These are phyloP conservation scores for Hipparchia semele DNA, from an alignment of 2,888 invertebrate species.

Conservation along the genomic window DNA sequence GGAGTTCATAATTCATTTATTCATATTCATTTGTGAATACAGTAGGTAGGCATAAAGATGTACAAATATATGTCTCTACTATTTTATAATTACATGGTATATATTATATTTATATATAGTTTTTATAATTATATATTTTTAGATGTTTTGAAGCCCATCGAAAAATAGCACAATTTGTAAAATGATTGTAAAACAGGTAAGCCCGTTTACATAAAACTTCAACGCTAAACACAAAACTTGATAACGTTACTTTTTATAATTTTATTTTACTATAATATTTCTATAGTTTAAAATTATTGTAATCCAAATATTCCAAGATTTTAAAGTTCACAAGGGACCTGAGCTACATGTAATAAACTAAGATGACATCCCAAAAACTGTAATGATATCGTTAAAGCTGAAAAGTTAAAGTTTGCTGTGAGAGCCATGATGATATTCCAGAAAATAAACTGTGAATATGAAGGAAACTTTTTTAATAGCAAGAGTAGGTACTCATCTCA, in stretches of 20 bases:
- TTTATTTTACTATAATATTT: not conserved
- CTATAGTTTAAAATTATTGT: not conserved
- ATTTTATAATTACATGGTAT: no score
- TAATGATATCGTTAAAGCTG: slow-evolving; percentile 15
- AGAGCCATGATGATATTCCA: slow-evolving; percentile 20
- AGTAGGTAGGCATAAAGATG: no score
- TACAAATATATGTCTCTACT: no score
- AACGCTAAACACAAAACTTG: not conserved
- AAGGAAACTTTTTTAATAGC: slow-evolving; percentile 9
- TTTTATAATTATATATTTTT: no score
- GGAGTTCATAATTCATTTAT: no score
- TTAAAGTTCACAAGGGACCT: not conserved
- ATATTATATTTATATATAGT: no score
- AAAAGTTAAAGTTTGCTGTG: slow-evolving; percentile 16
- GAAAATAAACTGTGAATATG: slow-evolving; percentile 15
- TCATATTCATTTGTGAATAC: no score
- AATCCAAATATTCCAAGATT: not conserved
- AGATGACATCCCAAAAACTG: slow-evolving; percentile 17
- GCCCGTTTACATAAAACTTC: not conserved
- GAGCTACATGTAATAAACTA: slow-evolving; percentile 1
- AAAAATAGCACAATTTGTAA: no score
- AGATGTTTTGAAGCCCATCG: no score
- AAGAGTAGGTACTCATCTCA: not conserved
- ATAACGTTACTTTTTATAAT: no score
- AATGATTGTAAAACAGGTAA: no score